A percentile compares a stretch with the other conserved stretches of the same genome.
Evolutionary conservation across 1,140 invertebrate species (phyloP).

Genomic region (Drosophila quadrilineata): DNA sequence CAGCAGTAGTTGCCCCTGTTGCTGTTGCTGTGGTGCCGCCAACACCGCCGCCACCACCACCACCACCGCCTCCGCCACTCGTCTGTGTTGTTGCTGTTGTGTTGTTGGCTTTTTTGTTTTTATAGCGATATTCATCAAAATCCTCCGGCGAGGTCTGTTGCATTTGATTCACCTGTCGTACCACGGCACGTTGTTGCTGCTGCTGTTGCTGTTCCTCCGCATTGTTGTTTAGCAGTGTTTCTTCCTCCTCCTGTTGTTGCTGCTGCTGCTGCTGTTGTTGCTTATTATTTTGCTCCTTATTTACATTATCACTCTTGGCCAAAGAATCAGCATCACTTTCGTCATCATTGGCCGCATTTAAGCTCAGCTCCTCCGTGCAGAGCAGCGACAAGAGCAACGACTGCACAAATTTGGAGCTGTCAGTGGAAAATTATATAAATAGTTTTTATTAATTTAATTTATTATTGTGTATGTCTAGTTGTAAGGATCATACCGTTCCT

Average conservation of each 20-base stretch:
- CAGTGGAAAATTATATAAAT: background rate
- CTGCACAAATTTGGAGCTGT: constrained; percentile 77
- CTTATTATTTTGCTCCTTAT: constrained; percentile 67
- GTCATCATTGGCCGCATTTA: constrained; percentile 50
- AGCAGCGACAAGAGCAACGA: constrained; percentile 71
- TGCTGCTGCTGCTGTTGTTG: constrained; percentile 36
- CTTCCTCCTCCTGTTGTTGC: constrained; percentile 57
- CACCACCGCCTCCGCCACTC: constrained; percentile 27
- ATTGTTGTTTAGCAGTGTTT: constrained; percentile 76
- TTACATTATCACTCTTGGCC: constrained; percentile 81
- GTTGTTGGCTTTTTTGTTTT: constrained; percentile 68
- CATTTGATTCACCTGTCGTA: constrained; percentile 79
- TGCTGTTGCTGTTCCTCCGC: constrained; percentile 63
- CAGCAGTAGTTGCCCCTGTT: no score
- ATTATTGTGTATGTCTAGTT: no score
- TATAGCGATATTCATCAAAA: constrained; percentile 76
- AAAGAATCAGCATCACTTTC: constrained; percentile 35
- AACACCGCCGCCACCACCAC: constrained; percentile 21
- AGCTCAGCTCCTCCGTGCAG: constrained; percentile 55
- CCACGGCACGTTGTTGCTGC: constrained; percentile 44
- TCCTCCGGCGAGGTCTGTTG: constrained; percentile 80
- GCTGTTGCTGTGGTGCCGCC: constrained; percentile 19
- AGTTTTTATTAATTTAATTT: no score
- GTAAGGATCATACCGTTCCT: constrained; percentile 78
- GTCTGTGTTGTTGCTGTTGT: constrained; percentile 62